Base-by-base conservation (phyloP, 2,797 vertebrate species). In the Squalus acanthias region DNA sequence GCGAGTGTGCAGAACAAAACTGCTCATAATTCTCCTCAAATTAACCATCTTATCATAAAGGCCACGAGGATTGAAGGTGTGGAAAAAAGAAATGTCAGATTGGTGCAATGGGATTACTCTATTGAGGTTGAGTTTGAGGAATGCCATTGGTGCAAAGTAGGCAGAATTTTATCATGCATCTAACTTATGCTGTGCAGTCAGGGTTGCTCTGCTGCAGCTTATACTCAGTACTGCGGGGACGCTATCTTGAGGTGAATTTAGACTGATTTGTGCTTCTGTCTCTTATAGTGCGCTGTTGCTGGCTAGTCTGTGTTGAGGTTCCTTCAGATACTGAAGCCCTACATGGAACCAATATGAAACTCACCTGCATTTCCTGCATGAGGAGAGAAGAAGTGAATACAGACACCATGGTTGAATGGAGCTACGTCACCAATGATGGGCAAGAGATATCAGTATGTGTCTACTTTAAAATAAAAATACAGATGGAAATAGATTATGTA, bases 281-380 rank as follows among this genome's bases (percentile, higher is more conserved):
- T 87, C 96, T 96, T 97, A 65, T 97, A 99, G 99, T 98, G 17
- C 97, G 97, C 0, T 92, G 98, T 96, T 98, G 99, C 96, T 97
- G 97, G 96, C 97, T 98, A 0, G 99, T 99, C 96, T 99, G 99
- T 96, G 99, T 99, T 87, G 98, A 99, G 20, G 98, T 99, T 69
- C 98, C 98, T 0, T 99, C 99, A 0, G 98, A 98, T 93, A 99
- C 98, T 0, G 98, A 99, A 91, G 99, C 98, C 0, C 98, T 99
- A 33, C 97, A 98, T 96, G 99, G 99, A 53, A 97, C 39, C 0
- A 57, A 97, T 97, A 99, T 98, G 98, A 99, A 98, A 97, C 97
- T 99, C 53, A 98, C 98, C 96, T 99, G 99, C 97, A 99, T 99
- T 97, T 98, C 98, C 97, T 99, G 99, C 97, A 98, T 99, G 98